Evolutionary conservation across 2,888 invertebrate species (phyloP).

Genomic region (Hydropsyche betteni): DNA sequence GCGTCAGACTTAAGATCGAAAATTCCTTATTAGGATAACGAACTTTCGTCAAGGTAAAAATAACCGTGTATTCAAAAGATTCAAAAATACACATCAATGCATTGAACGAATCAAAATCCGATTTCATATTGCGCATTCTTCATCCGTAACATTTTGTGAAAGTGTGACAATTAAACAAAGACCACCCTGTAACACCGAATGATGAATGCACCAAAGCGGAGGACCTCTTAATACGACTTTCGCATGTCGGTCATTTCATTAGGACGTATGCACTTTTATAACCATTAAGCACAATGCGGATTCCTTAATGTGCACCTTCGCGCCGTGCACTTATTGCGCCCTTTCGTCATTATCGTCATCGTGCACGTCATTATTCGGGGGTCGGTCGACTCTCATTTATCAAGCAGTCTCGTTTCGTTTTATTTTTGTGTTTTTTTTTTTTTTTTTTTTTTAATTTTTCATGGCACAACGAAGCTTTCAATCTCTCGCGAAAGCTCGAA

Average conservation of each 20-base stretch:
- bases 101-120: too few species aligned
- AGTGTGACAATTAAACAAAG: too few species aligned
- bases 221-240: conserved; percentile 30
- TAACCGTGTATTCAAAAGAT: too few species aligned
- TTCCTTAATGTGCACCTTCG: conserved; percentile 25
- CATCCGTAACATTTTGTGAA: too few species aligned
- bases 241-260: conserved; percentile 35
- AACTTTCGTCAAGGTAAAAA: too few species aligned
- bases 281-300: conserved; percentile 31
- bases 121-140: too few species aligned
- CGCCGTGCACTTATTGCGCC: not conserved
- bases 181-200: too few species aligned
- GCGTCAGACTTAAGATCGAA: too few species aligned
- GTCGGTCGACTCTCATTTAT: conserved; percentile 31
- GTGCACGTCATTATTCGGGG: conserved; percentile 1
- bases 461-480: conserved; percentile 18
- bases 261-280: conserved; percentile 30
- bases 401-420: not conserved
- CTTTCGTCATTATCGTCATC: conserved; percentile 9
- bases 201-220: too few species aligned
- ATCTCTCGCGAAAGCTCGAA: conserved; percentile 24
- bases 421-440: not conserved
- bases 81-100: too few species aligned
- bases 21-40: too few species aligned
- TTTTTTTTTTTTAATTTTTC: not conserved